A percentile compares a stretch with the other conserved stretches of the same genome.
Evolutionary conservation across 1,140 invertebrate genomes (phyloP).

Genomic region (Leptonema lineaticorne): DNA sequence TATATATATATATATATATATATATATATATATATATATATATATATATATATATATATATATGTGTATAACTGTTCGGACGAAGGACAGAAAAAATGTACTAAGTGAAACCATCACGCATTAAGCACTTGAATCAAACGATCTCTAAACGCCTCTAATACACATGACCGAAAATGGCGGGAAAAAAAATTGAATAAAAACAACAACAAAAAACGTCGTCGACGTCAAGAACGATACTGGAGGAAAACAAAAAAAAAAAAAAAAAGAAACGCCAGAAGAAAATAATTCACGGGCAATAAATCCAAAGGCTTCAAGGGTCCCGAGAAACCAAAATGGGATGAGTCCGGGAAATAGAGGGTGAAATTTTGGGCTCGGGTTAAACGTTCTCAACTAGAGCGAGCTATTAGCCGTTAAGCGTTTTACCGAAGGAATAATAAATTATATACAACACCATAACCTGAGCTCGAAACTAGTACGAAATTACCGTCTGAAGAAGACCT

Average conservation of each 20-base stretch:
- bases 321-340: too few species aligned
- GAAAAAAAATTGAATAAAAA: too few species aligned
- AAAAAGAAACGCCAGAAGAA: not conserved
- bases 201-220: not conserved
- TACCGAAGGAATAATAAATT: constrained; percentile 22
- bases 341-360: too few species aligned
- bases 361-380: constrained; percentile 24
- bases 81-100: too few species aligned
- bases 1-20: too few species aligned
- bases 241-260: not conserved
- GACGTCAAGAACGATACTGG: not conserved
- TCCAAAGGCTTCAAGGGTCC: too few species aligned
- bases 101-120: too few species aligned
- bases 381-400: constrained; percentile 10
- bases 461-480: not conserved
- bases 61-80: too few species aligned
- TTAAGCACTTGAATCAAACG: too few species aligned
- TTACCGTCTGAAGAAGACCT: not conserved
- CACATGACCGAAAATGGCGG: not conserved
- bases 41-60: too few species aligned
- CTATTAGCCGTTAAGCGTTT: constrained; percentile 27
- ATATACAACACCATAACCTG: constrained; percentile 17
- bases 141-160: too few species aligned
- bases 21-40: too few species aligned
- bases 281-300: constrained; percentile 27